These are phyloP conservation scores for Caenorhabditis sp. DNA, from an alignment of 2,888 invertebrate genomes.

Conservation along the genomic window DNA sequence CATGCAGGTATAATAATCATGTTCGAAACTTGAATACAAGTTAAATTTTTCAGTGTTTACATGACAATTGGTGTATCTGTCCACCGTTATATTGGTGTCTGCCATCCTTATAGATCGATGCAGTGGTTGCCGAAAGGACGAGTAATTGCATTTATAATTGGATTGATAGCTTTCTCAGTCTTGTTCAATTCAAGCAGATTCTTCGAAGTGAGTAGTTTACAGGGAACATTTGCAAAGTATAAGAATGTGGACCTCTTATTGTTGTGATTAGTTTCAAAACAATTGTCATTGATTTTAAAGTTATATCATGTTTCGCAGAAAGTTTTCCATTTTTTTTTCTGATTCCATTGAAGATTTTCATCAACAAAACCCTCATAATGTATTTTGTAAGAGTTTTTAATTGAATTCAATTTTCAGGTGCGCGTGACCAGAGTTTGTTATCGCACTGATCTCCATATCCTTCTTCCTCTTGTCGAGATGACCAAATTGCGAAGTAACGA, in stretches of 20 bases:
- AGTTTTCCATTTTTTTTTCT: too few species aligned
- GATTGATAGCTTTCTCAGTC: constrained; percentile 54
- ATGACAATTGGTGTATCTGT: constrained; percentile 68
- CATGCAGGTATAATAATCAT: constrained; percentile 50
- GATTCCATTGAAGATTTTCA: too few species aligned
- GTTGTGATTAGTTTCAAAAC: too few species aligned
- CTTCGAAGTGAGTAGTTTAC: constrained; percentile 51
- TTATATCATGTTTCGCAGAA: not conserved
- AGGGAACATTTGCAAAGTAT: not conserved
- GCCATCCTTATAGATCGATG: constrained; percentile 61
- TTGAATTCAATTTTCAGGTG: too few species aligned
- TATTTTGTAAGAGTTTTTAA: too few species aligned
- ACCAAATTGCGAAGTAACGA: constrained; percentile 48
- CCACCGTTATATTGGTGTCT: constrained; percentile 67
- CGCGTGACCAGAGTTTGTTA: constrained; percentile 64
- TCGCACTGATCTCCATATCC: constrained; percentile 60
- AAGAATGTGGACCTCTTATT: too few species aligned
- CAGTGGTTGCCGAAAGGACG: constrained; percentile 48
- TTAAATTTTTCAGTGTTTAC: constrained; percentile 54
- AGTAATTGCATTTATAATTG: constrained; percentile 55
- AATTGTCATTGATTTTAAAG: not conserved
- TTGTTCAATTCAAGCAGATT: constrained; percentile 64
- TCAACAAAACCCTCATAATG: too few species aligned
- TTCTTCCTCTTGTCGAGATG: constrained; percentile 56
- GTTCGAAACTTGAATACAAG: too few species aligned